Percentiles rank a stretch among this genome's conserved stretches.
These are phyloP conservation scores for Sminthurinus aureus DNA, from an alignment of 2,888 invertebrate species.

Conservation along the genomic window DNA sequence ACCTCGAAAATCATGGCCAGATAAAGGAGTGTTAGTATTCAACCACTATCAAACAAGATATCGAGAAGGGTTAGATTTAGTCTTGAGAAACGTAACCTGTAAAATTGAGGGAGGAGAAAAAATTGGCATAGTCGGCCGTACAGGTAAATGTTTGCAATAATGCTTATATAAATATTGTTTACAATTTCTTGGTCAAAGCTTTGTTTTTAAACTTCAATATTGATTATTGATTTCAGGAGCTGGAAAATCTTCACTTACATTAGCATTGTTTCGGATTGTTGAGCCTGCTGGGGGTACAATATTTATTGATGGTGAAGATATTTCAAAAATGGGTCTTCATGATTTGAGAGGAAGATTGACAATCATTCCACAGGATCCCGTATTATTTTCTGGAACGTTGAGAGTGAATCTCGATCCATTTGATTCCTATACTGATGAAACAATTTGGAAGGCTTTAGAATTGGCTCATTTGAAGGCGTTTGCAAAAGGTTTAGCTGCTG, in stretches of 20 bases:
- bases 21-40: constrained; percentile 79
- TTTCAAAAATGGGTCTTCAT: constrained; percentile 83
- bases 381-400: constrained; percentile 69
- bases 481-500: constrained; percentile 60
- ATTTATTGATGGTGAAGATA: constrained; percentile 80
- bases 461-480: constrained; percentile 65
- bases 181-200: not conserved
- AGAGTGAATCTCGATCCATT: constrained; percentile 70
- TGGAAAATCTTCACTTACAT: constrained; percentile 89
- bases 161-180: not conserved
- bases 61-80: constrained; percentile 84
- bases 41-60: constrained; percentile 85
- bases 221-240: constrained; percentile 71
- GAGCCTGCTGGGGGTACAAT: constrained; percentile 84
- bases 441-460: constrained; percentile 68
- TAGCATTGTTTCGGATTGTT: constrained; percentile 88
- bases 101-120: constrained; percentile 84
- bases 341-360: constrained; percentile 83
- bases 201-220: not conserved
- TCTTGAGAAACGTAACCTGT: constrained; percentile 81
- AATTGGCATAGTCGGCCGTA: constrained; percentile 80
- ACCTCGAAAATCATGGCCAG: constrained; percentile 80
- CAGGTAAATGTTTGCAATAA: not conserved
- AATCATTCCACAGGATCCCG: constrained; percentile 72
- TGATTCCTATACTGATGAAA: constrained; percentile 64